These are phyloP conservation scores for Paguma larvata DNA, from an alignment of 2,797 vertebrate species.

Conservation along the genomic window DNA sequence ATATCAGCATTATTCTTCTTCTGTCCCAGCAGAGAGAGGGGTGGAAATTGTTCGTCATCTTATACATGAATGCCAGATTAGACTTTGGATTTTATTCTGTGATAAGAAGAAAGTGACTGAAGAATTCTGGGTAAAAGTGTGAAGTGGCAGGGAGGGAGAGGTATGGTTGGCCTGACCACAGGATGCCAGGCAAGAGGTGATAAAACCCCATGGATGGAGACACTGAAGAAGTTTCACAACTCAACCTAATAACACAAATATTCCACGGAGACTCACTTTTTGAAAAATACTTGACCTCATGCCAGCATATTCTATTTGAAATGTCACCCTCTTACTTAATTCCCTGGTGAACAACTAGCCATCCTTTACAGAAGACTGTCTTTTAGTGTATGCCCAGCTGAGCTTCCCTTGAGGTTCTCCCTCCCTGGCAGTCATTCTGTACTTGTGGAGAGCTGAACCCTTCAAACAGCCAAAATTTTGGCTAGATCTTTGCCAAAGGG, in stretches of 20 bases:
- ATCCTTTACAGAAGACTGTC: not conserved
- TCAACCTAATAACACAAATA: not conserved
- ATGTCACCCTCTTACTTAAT: not conserved
- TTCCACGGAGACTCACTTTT: not conserved
- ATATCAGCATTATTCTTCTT: not conserved
- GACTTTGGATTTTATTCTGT: slow-evolving; percentile 1
- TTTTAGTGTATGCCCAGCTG: not conserved
- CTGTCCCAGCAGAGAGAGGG: not conserved
- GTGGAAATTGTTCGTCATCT: not conserved
- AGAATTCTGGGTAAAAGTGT: slow-evolving; percentile 23
- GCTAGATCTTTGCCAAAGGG: not conserved
- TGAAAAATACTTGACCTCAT: slow-evolving; percentile 10
- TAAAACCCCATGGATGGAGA: not conserved
- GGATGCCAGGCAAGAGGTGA: not conserved
- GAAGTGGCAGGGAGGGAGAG: not conserved
- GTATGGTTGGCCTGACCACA: not conserved
- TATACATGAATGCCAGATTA: not conserved
- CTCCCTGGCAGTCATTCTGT: not conserved
- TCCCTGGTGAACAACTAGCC: not conserved
- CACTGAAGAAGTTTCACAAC: not conserved
- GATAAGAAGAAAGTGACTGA: not conserved
- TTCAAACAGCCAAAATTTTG: not conserved
- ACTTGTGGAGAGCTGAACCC: not conserved
- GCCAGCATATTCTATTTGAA: not conserved
- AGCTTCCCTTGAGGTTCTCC: not conserved